These are phyloP conservation scores for Lepisosteus osseus DNA, from an alignment of 2,113 vertebrate genomes.

Conservation along the genomic window DNA sequence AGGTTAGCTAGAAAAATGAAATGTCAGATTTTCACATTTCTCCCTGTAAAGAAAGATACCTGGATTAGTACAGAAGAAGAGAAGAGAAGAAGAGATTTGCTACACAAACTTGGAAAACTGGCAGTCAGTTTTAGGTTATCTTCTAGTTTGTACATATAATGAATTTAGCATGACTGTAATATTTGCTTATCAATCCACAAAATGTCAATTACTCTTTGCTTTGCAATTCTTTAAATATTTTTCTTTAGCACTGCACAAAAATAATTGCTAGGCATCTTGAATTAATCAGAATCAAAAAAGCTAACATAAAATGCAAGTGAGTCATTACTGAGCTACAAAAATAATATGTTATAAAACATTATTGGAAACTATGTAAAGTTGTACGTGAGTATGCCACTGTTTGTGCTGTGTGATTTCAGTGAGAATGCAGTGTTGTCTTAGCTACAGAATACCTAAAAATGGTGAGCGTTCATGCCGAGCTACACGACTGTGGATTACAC, in stretches of 20 bases:
- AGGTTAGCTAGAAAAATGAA: constrained; percentile 37
- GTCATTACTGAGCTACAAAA: constrained; percentile 3
- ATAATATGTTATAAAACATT: neutral
- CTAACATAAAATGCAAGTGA: neutral
- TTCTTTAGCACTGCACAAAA: neutral
- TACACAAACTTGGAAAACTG: constrained; percentile 7
- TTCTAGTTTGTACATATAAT: neutral
- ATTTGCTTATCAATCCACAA: constrained; percentile 9
- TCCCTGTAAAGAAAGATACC: neutral
- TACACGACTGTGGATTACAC: too few relatives aligned
- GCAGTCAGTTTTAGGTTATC: constrained; percentile 7
- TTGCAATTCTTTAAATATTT: constrained; percentile 7
- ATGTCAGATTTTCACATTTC: constrained; percentile 37
- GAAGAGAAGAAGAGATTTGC: neutral
- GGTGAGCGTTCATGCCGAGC: too few relatives aligned
- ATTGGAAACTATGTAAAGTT: neutral
- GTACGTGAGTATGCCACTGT: too few relatives aligned
- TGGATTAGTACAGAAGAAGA: neutral
- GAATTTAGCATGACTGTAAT: constrained; percentile 3
- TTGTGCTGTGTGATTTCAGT: too few relatives aligned
- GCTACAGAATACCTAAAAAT: too few relatives aligned
- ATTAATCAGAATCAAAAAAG: constrained; percentile 13
- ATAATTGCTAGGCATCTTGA: constrained; percentile 9
- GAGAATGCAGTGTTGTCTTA: too few relatives aligned
- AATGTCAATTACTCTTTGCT: constrained; percentile 10